Conservation (phyloP, 2,113 vertebrate species). For the Cathartes aura region DNA sequence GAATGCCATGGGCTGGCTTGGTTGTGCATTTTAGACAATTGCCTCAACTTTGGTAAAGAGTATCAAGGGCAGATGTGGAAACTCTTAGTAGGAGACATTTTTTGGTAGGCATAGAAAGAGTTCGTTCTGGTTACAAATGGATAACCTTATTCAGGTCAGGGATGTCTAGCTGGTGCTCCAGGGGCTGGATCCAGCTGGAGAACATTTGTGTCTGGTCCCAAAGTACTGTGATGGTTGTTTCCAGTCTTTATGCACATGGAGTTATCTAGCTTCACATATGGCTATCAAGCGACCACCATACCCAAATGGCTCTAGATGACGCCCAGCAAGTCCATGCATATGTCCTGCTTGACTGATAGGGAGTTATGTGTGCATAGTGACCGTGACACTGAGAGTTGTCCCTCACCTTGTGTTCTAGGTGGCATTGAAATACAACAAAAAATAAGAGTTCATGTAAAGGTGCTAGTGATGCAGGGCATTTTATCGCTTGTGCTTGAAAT, state of each 20-base stretch:
- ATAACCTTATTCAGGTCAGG: neutral
- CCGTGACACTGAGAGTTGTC: neutral
- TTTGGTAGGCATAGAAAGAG: neutral
- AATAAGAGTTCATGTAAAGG: neutral
- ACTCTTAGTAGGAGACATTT: neutral
- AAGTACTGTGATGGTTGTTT: neutral
- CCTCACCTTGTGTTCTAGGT: neutral
- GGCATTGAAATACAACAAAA: neutral
- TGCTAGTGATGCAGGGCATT: neutral
- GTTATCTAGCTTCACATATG: neutral
- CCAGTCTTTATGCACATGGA: neutral
- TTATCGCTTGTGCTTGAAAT: neutral
- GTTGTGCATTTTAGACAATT: neutral
- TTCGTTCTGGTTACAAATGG: neutral
- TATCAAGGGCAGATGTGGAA: neutral
- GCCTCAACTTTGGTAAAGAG: neutral
- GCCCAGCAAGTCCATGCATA: neutral
- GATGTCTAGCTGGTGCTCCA: neutral
- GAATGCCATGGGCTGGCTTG: neutral
- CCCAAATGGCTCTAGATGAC: neutral
- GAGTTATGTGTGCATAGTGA: neutral
- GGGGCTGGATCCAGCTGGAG: neutral
- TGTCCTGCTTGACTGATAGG: neutral
- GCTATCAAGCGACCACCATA: neutral
- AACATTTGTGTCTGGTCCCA: neutral